A percentile compares a stretch with the other conserved stretches of the same genome.
phyloP scores from a whole-genome alignment of 2,113 vertebrate genomes.

The Petroica traversi region DNA sequence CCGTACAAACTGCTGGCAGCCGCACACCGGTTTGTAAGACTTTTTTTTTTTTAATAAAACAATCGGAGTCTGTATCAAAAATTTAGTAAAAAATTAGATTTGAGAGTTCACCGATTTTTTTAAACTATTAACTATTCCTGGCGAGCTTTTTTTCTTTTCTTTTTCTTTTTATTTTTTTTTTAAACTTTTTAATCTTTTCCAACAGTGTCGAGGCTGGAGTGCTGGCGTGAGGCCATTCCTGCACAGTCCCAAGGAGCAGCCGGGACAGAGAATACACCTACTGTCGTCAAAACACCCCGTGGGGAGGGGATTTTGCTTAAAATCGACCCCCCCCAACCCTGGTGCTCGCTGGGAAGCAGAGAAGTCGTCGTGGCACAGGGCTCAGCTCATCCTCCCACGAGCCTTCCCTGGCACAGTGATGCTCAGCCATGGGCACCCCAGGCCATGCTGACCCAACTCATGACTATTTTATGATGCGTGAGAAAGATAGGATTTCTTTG shows the following conservation, averaged over 20 bases:
- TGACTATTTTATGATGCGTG: constrained; percentile 62
- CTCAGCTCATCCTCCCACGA: accelerated
- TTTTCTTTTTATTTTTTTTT: neutral
- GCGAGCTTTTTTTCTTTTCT: neutral
- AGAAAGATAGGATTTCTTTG: constrained; percentile 78
- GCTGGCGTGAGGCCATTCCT: neutral
- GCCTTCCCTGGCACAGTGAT: accelerated
- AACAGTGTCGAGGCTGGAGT: neutral
- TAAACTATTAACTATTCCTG: constrained; percentile 66
- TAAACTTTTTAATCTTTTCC: neutral
- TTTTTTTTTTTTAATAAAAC: constrained; percentile 82
- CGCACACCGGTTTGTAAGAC: constrained; percentile 75
- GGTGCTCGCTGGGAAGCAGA: neutral
- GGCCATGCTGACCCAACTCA: constrained; percentile 35
- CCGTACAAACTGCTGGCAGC: constrained; percentile 86
- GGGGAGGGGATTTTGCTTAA: constrained; percentile 9
- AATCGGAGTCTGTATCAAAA: constrained; percentile 89
- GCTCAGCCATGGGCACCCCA: constrained; percentile 6
- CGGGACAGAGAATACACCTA: constrained; percentile 72
- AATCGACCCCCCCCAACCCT: neutral
- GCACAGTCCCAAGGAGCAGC: constrained; percentile 28
- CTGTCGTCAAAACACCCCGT: constrained; percentile 69
- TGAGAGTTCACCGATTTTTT: constrained; percentile 72
- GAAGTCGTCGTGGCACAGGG: neutral
- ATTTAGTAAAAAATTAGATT: constrained; percentile 86